Base-by-base conservation (phyloP, 2,888 invertebrate species). In the Andrena minutula region DNA sequence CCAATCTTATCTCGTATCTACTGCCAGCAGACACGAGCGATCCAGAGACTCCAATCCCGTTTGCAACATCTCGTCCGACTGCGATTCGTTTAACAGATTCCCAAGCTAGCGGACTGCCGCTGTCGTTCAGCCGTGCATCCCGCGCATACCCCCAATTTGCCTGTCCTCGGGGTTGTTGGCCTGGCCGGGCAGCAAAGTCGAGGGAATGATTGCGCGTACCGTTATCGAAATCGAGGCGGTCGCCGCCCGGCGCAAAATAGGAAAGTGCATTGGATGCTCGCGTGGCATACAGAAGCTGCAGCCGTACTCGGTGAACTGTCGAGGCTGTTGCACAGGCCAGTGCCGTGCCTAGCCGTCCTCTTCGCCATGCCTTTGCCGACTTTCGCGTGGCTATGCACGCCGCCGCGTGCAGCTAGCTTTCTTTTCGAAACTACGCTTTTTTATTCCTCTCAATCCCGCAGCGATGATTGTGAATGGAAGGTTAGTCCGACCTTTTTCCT, bases 331-430 rank as follows among this genome's bases (percentile, higher is more conserved):
- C 86, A 74, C 60, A 41, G 66, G 66, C 61, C 77, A 75, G 66
- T 74, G 75, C 70, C 53, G 71, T 82, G 70, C 49, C 83, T 85
- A 82, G 58, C 61, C 74, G 79, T 63, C 79, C 82, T 88, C 79
- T 82, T 84, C 80, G 41, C 26, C n/a, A 3, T 10, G 2, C 10
- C 79, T 79, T 60, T 68, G 82, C 87, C 83, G 75, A 87, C 87
- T 90, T 86, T 90, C 86, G 83, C 82, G 83, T 73, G 81, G 80
- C 69, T 78, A 78, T 75, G 35, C 51, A 26, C 64, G 23, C 10
- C 53, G 28, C 47, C 16, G n/a, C 16, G 16, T 3, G 16, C 75
- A 2, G 51, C 60, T 5, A 65, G 47, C 78, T 79, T 75, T 75
- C 69, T 64, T 63, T 61, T 32, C 28, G 16, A 58, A 49, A 28